These are phyloP conservation scores for Eulemur mongoz DNA, from an alignment of 2,797 vertebrate species.

Conservation along the genomic window DNA sequence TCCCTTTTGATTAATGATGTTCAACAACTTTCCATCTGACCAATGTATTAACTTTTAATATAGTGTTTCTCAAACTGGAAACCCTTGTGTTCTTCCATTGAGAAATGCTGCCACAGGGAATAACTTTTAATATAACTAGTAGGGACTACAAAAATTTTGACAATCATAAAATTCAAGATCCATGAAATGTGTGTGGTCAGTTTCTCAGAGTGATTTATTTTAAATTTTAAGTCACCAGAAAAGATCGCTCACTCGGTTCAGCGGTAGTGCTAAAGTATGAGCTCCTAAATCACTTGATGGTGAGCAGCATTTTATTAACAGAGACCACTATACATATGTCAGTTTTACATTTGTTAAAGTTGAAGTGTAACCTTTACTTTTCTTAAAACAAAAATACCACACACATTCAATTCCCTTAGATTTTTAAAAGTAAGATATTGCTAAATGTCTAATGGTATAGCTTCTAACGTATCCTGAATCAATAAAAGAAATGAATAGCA, in stretches of 20 bases:
- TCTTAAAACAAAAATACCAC: not conserved
- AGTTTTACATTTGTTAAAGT: not conserved
- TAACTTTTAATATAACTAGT: not conserved
- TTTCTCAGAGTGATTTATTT: not conserved
- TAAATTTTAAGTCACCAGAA: not conserved
- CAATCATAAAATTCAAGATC: not conserved
- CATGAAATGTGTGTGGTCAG: not conserved
- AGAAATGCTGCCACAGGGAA: not conserved
- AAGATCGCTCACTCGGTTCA: fast-evolving
- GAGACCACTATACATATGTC: not conserved
- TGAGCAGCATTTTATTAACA: not conserved
- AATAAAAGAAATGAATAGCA: not conserved
- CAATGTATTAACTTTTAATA: not conserved
- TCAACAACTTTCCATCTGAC: not conserved
- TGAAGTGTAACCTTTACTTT: not conserved
- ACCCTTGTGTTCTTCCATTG: not conserved
- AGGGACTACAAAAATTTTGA: not conserved
- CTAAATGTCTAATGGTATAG: not conserved
- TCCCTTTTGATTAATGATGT: not conserved
- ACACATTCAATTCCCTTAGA: not conserved
- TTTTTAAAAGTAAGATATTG: not conserved
- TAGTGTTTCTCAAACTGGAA: not conserved
- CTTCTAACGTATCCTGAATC: not conserved
- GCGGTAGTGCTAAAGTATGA: fast-evolving
- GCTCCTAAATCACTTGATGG: not conserved